phyloP scores from a whole-genome alignment of 2,797 vertebrate genomes.

The Paramormyrops hopkinsi region DNA sequence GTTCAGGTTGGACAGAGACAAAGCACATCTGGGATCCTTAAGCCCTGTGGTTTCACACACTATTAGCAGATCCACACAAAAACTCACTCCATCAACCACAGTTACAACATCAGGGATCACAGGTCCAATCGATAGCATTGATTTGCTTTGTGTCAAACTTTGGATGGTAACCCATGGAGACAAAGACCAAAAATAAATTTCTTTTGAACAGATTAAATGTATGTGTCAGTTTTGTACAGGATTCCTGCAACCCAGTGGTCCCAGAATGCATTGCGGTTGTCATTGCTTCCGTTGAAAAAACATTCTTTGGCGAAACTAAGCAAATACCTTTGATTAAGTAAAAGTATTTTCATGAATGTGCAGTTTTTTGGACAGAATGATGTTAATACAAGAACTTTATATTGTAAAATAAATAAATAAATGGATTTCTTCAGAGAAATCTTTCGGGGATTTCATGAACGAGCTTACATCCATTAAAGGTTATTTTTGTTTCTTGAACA shows the following conservation, averaged over 20 bases:
- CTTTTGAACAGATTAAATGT: background rate
- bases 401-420: background rate
- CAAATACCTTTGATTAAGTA: background rate
- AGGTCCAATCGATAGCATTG: background rate
- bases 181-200: background rate
- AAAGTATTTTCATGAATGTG: background rate
- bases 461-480: background rate
- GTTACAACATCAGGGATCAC: background rate
- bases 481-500: background rate
- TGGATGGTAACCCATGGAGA: background rate
- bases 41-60: background rate
- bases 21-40: background rate
- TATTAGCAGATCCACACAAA: background rate
- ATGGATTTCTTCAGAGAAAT: background rate
- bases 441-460: background rate
- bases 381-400: background rate
- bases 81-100: background rate
- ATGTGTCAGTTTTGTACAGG: background rate
- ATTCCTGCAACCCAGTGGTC: background rate
- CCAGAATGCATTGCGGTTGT: background rate
- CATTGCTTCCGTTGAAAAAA: background rate
- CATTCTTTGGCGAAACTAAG: background rate
- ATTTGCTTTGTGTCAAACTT: background rate
- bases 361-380: background rate
- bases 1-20: background rate